These are phyloP conservation scores for Trogon surrucura DNA, from an alignment of 2,113 vertebrate species.

Conservation along the genomic window DNA sequence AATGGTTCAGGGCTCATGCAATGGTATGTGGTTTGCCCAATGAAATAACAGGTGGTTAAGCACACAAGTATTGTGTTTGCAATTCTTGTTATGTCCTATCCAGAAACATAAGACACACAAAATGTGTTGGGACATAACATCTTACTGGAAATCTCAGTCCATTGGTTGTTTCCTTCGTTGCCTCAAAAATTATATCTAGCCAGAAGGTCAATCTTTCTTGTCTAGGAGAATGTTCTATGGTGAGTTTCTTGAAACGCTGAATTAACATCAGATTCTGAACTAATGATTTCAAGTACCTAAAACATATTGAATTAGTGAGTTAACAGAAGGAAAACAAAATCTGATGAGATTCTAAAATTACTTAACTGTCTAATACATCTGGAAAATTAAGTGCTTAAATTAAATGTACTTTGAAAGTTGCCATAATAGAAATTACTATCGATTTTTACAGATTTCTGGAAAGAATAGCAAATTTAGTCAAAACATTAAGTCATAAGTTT, in stretches of 20 bases:
- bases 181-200: conserved; percentile 96
- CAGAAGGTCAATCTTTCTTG: conserved; percentile 92
- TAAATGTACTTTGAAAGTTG: neutral
- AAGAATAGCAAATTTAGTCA: neutral
- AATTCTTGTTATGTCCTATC: neutral
- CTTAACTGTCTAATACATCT: neutral
- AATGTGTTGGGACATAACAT: conserved; percentile 2
- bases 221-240: conserved; percentile 84
- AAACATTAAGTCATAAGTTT: neutral
- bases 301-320: conserved; percentile 52
- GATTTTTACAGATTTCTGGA: conserved; percentile 19
- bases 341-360: neutral
- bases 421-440: neutral
- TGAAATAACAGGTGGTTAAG: neutral
- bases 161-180: conserved; percentile 85
- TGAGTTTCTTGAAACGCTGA: conserved; percentile 89
- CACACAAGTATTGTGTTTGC: neutral
- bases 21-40: neutral
- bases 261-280: conserved; percentile 94
- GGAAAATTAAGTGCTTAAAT: neutral
- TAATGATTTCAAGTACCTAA: conserved; percentile 92
- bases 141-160: conserved; percentile 93
- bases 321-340: neutral
- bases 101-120: conserved; percentile 36
- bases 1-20: no score